Evolutionary conservation across 37 sponge, comb jelly and placozoan genomes (phyloP), one percentile per base, ranked within the genome.

Genomic region (Crambe crambe): DNA sequence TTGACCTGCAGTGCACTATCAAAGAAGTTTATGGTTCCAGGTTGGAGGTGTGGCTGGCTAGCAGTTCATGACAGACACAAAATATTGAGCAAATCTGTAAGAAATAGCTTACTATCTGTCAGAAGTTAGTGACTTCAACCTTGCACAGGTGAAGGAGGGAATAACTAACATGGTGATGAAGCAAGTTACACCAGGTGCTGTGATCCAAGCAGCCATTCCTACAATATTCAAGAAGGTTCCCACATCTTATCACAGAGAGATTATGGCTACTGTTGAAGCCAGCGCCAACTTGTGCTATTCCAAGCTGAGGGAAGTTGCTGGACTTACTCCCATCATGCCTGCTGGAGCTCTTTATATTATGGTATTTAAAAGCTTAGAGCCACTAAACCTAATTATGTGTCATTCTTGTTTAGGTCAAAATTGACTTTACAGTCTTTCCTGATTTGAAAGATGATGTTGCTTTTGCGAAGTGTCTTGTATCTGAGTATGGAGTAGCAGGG

Each of bases 21-120:
- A 37, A 96, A 98, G 83, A 72, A 82, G 76, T 93, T 72, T 58
- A 27, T 97, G 59, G 83, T 98, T 5, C 96, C 99, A 29, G 99
- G 99, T 30, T 98, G 99, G 99, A 75, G 99, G 37, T 25, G 84
- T 39, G 99, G 99, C 2, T 98, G 99, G 99, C 31, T 98, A 10
- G 25, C 89, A 8, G 59, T 93, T 2, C 87, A 93, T 72, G 96
- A 98, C 86, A 78, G 76, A 58, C 42, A 93, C 1, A 75, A 69
- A 21, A 35, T 74, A 34, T 72, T 97, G 17, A 44, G 79, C 0
- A 78, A n/a, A n/a, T n/a, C n/a, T n/a, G n/a, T n/a, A n/a, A n/a
- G n/a, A n/a, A n/a, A n/a, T n/a, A n/a, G n/a, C n/a, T n/a, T n/a
- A n/a, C n/a, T n/a, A n/a, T n/a, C n/a, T n/a, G n/a, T 75, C 37